Evolutionary conservation across 37 sponge, comb jelly and placozoan species (phyloP), one percentile per base, ranked within the genome.

Genomic region (Oscarella lobularis): DNA sequence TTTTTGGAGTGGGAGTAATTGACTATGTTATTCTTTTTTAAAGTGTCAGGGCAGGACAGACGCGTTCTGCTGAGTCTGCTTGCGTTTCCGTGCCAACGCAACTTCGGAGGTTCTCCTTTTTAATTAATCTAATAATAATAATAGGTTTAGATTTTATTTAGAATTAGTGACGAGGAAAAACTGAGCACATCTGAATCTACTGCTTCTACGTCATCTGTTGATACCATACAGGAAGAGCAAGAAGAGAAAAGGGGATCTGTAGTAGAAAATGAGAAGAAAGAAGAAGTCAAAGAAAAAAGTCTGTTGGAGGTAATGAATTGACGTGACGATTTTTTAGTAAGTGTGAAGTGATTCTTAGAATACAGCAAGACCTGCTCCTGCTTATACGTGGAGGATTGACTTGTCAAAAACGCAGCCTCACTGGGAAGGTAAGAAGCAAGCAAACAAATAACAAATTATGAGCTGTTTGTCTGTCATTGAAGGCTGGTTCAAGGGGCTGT

Each of bases 21-120:
- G 0, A 0, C 37, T 37, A n/a, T 75, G 30, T 36, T 48, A 20
- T 48, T 20, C 9, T 48, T 48, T 74, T 39, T n/a, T 74, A 37
- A 39, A 91, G 92, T 81, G 77, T 93, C n/a, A 73, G 85, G 32
- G 85, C 80, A 81, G 95, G 90, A 29, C 95, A 93, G 48, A 30
- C 87, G 35, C 84, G 67, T 67, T 89, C 89, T 41, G 31, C 74
- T 29, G 41, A 78, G 38, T 93, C 95, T 65, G 95, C 95, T 0
- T 67, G 91, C 37, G 85, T 93, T 29, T 90, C 95, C 1, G 84
- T 90, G 72, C 88, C 88, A 36, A 87, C 85, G 73, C 74, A 3
- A 77, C 9, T 48, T 27, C 60, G 60, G 20, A 48, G 20, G 60
- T 48, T 48, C 9, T 9, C 20, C 60, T 48, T 27, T 20, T 48